Conservation (phyloP, 2,888 invertebrate genomes). For the Phorcus lineatus region DNA sequence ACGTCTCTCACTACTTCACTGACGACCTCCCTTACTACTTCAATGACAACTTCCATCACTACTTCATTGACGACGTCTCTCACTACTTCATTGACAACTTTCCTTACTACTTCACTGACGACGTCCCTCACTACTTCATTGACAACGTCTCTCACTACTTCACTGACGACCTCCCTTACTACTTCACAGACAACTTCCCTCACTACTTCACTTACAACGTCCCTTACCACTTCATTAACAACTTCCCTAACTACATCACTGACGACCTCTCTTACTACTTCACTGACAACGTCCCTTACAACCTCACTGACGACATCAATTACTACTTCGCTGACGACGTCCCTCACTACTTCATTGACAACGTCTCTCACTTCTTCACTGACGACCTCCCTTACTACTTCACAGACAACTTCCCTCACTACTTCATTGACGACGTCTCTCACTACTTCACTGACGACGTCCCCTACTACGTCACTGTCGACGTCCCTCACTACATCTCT, state of each 20-base stretch:
- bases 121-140: not conserved
- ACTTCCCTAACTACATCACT: not conserved
- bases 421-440: not conserved
- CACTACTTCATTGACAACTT: not conserved
- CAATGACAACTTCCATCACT: not conserved
- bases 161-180: not conserved
- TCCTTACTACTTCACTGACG: not conserved
- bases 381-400: not conserved
- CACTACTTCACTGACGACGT: not conserved
- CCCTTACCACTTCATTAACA: not conserved
- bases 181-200: not conserved
- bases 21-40: not conserved
- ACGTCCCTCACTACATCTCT: not conserved
- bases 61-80: not conserved
- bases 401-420: not conserved
- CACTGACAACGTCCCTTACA: not conserved
- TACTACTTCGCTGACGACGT: not conserved
- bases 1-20: not conserved
- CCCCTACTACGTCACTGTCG: not conserved
- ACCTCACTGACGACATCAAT: not conserved
- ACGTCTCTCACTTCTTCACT: not conserved
- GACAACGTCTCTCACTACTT: not conserved
- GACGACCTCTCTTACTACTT: not conserved
- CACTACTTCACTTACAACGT: not conserved
- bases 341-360: not conserved